These are phyloP conservation scores for Apamea monoglypha DNA, from an alignment of 2,888 invertebrate species.

Conservation along the genomic window DNA sequence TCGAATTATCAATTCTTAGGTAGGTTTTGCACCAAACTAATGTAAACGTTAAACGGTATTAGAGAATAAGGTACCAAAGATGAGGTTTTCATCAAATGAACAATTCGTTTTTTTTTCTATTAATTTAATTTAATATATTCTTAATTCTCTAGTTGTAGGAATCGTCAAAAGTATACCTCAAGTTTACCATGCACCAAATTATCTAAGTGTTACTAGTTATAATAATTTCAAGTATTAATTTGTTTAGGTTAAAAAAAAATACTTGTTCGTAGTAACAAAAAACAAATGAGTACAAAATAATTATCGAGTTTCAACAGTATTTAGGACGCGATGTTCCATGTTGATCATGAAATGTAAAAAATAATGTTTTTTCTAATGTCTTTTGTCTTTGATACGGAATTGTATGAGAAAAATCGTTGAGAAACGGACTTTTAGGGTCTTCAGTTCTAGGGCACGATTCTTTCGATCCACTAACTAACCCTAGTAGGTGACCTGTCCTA, in stretches of 20 bases:
- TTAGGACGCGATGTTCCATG: slow-evolving; percentile 52
- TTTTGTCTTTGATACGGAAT: slow-evolving; percentile 32
- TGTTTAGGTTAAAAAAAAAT: slow-evolving; percentile 69
- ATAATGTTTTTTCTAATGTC: slow-evolving; percentile 11
- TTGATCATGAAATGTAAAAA: slow-evolving; percentile 38
- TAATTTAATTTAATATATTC: slow-evolving; percentile 83
- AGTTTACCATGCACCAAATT: slow-evolving; percentile 90
- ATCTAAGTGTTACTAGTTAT: slow-evolving; percentile 83
- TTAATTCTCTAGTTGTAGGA: slow-evolving; percentile 69
- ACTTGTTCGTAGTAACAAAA: slow-evolving; percentile 71
- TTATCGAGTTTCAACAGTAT: slow-evolving; percentile 67
- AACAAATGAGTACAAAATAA: slow-evolving; percentile 64
- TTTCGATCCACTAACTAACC: slow-evolving; percentile 76
- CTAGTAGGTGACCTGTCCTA: slow-evolving; percentile 80
- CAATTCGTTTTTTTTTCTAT: slow-evolving; percentile 81
- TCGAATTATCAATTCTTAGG: slow-evolving; percentile 52
- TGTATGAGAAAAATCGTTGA: slow-evolving; percentile 35
- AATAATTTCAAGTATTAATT: slow-evolving; percentile 84
- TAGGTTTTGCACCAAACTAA: slow-evolving; percentile 82
- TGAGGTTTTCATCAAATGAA: slow-evolving; percentile 89
- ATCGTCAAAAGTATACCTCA: slow-evolving; percentile 86
- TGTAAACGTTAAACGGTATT: slow-evolving; percentile 81
- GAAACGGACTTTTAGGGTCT: slow-evolving; percentile 4
- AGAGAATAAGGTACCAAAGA: slow-evolving; percentile 86
- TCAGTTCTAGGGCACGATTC: slow-evolving; percentile 26